Evolutionary conservation across 2,113 vertebrate genomes (phyloP), one percentile per base, ranked within the genome.

Genomic region (Macheiramphus alcinus): DNA sequence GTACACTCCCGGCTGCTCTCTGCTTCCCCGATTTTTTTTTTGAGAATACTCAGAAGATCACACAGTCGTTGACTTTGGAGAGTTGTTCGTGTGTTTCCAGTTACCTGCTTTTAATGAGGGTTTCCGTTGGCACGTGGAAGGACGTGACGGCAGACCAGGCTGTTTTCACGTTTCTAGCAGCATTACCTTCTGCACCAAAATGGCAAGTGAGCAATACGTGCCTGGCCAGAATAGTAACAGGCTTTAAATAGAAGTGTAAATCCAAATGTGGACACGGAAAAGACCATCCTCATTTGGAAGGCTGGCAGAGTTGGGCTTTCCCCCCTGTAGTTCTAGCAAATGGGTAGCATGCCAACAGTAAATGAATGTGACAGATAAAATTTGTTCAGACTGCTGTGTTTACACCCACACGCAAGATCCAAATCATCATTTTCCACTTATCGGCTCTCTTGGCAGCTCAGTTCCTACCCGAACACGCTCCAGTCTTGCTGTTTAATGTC

Each of bases 331-430:
- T 16, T 76, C 66, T 38, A 75, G 91, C 76, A 66, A 88, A 80
- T 4, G 36, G 32, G 63, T 48, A 73, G 62, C 6, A 27, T 93
- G 98, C 97, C 97, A 96, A 8, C 81, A 38, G 76, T 63, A 83
- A 93, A 91, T 94, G 95, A 93, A 96, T 55, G 93, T 95, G 97
- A 96, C 97, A 96, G 96, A 98, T 92, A 94, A 81, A 90, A 95
- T 94, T 96, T 93, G 96, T 66, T 95, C 94, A 43, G 79, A 82
- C 96, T 89, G 95, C 97, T 97, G 97, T 97, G 98, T 96, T 97
- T 94, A 95, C 97, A 93, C 97, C 97, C 97, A 95, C 96, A 52
- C 7, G 27, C 66, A 52, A 68, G 91, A 94, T 97, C 97, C 96
- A 96, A 80, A 93, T 86, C 90, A 38, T 86, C 92, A 21, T 86